phyloP scores from a whole-genome alignment of 2,888 invertebrate genomes.

The Drosophila testacea region DNA sequence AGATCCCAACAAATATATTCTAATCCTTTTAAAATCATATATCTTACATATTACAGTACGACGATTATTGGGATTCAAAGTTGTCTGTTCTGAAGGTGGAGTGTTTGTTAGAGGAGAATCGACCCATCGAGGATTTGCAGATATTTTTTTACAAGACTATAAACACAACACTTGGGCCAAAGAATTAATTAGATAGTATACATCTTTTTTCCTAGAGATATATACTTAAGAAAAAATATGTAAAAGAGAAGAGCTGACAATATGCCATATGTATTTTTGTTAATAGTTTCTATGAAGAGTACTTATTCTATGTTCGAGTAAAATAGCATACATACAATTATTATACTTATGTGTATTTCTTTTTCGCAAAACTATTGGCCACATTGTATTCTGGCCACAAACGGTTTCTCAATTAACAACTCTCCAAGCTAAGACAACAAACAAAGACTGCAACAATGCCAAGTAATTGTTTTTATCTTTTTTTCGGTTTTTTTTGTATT shows the following conservation, averaged over 20 bases:
- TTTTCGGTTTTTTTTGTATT: constrained; percentile 1
- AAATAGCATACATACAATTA: constrained; percentile 8
- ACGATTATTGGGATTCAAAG: constrained; percentile 36
- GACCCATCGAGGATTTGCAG: constrained; percentile 38
- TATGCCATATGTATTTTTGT: constrained; percentile 6
- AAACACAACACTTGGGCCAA: background rate
- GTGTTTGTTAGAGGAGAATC: constrained; percentile 24
- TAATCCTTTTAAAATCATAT: too few species aligned
- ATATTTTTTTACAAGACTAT: constrained; percentile 46
- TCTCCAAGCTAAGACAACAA: constrained; percentile 4
- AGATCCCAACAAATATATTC: too few species aligned
- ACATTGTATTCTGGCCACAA: constrained; percentile 20
- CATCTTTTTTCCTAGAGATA: background rate
- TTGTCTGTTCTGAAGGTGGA: constrained; percentile 32
- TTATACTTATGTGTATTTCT: constrained; percentile 1
- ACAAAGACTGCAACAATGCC: constrained; percentile 37
- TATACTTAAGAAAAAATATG: background rate
- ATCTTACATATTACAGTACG: constrained; percentile 20
- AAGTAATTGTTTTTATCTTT: constrained; percentile 41
- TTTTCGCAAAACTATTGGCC: background rate
- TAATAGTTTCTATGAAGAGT: constrained; percentile 5
- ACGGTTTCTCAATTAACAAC: constrained; percentile 12
- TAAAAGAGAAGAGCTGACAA: background rate
- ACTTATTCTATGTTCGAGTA: constrained; percentile 7
- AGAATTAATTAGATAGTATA: background rate